These are phyloP conservation scores for Ictalurus punctatus DNA, from an alignment of 2,113 vertebrate genomes.

Conservation along the genomic window DNA sequence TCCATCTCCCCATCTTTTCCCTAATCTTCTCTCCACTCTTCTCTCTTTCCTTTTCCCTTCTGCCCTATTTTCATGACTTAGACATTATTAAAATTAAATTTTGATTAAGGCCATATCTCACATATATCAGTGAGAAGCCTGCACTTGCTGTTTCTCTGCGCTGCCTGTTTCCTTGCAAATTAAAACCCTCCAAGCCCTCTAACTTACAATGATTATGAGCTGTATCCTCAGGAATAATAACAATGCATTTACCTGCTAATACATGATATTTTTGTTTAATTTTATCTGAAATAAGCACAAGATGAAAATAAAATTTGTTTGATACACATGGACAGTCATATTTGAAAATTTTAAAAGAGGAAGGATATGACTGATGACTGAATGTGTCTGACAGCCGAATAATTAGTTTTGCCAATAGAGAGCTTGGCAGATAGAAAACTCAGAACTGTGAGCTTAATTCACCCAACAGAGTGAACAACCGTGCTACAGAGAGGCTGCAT, in stretches of 20 bases:
- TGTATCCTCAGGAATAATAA: not conserved
- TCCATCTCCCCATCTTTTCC: not conserved
- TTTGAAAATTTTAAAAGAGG: not conserved
- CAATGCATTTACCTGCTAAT: constrained; percentile 23
- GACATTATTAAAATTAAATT: constrained; percentile 51
- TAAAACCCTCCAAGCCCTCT: constrained; percentile 23
- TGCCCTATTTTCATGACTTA: constrained; percentile 47
- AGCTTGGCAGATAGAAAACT: constrained; percentile 59
- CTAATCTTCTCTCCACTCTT: not conserved
- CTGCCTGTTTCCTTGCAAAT: constrained; percentile 24
- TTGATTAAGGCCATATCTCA: constrained; percentile 47
- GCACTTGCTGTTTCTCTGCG: not conserved
- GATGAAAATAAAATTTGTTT: not conserved
- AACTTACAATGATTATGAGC: constrained; percentile 32
- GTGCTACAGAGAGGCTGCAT: constrained; percentile 59
- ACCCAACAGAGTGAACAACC: constrained; percentile 62
- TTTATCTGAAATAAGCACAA: not conserved
- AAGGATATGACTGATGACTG: constrained; percentile 4
- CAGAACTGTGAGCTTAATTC: constrained; percentile 63
- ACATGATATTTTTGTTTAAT: constrained; percentile 16
- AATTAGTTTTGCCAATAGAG: constrained; percentile 54
- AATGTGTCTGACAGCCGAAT: constrained; percentile 29
- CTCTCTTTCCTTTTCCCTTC: not conserved
- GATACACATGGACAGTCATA: not conserved
- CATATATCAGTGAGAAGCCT: constrained; percentile 41